Evolutionary conservation across 2,888 invertebrate species (phyloP), one percentile per base, ranked within the genome.

Genomic region (Rhaphigaster nebulosa): DNA sequence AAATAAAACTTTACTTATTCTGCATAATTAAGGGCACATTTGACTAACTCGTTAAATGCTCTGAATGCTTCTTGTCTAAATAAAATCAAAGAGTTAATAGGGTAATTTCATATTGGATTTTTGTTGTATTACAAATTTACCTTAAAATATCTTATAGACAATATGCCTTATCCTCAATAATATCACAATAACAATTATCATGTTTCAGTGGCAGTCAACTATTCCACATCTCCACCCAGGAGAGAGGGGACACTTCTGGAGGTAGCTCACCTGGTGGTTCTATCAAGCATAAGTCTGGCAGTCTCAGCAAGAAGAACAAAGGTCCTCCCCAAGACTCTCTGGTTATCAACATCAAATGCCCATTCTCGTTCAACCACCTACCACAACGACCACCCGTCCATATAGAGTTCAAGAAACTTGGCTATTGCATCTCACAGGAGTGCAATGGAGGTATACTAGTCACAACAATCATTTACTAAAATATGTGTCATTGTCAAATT

Each of bases 331-430:
- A 89, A 3, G 91, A 91, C 50, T 91, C 91, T 13, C 91, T 92
- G 0, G 91, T 91, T 23, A 92, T 92, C 89, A 92, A 92, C 90
- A 91, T 92, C 84, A 92, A 92, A 65, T 60, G 90, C 29, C 92
- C 92, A 5, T 91, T 92, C 84, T 92, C 92, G 6, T 91, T 92
- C 91, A 92, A 91, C 87, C 92, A 92, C 38, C 89, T 92, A 6
- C 92, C 92, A 4, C 91, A 92, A 70, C 54, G 92, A 45, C 92
- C 91, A 34, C 92, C 92, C 3, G 91, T 91, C 38, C 70, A 88
- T 56, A 92, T 92, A 65, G 87, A 91, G 56, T 92, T 92, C 90
- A 90, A 88, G 65, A 91, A 91, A 41, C 91, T 92, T 18, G 91
- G 91, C 70, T 92, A 91, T 87, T 90, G 90, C 65, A 91, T 92